Evolutionary conservation across 2,888 invertebrate genomes (phyloP).

Genomic region (Leucophenga maculata): DNA sequence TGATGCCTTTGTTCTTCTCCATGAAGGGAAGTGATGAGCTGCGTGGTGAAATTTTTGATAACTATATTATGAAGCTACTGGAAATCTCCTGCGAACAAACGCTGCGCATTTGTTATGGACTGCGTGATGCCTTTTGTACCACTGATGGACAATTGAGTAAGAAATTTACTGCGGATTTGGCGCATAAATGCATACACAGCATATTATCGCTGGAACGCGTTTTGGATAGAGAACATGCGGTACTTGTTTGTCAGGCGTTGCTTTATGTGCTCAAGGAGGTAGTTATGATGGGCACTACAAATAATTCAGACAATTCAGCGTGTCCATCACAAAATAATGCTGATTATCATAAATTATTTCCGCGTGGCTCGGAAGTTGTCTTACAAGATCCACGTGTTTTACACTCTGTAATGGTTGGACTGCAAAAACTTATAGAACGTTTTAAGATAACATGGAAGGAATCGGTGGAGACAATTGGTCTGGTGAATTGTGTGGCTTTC

Average conservation of each 20-base stretch:
- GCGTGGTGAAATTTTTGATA: slow-evolving; percentile 73
- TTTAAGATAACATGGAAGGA: slow-evolving; percentile 85
- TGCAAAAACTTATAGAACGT: slow-evolving; percentile 78
- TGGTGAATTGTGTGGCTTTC: slow-evolving; percentile 75
- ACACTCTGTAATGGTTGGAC: slow-evolving; percentile 78
- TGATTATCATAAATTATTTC: slow-evolving; percentile 48
- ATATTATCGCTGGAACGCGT: slow-evolving; percentile 73
- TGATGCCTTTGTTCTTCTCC: slow-evolving; percentile 77
- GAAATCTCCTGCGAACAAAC: slow-evolving; percentile 78
- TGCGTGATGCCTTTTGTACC: slow-evolving; percentile 73
- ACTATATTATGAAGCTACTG: slow-evolving; percentile 76
- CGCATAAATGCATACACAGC: slow-evolving; percentile 69
- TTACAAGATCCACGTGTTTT: slow-evolving; percentile 74
- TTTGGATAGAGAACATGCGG: slow-evolving; percentile 77
- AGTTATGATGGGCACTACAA: slow-evolving; percentile 46
- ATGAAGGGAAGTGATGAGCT: slow-evolving; percentile 61
- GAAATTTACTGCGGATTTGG: slow-evolving; percentile 60
- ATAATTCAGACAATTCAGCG: slow-evolving; percentile 39
- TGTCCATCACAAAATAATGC: slow-evolving; percentile 22
- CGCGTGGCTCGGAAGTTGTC: slow-evolving; percentile 68
- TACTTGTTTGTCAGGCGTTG: slow-evolving; percentile 77
- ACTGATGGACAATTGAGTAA: slow-evolving; percentile 42
- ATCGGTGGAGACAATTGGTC: slow-evolving; percentile 82
- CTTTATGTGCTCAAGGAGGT: slow-evolving; percentile 77
- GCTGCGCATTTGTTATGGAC: slow-evolving; percentile 75